phyloP scores from a whole-genome alignment of 1,140 invertebrate species.

The Sinella curviseta region DNA sequence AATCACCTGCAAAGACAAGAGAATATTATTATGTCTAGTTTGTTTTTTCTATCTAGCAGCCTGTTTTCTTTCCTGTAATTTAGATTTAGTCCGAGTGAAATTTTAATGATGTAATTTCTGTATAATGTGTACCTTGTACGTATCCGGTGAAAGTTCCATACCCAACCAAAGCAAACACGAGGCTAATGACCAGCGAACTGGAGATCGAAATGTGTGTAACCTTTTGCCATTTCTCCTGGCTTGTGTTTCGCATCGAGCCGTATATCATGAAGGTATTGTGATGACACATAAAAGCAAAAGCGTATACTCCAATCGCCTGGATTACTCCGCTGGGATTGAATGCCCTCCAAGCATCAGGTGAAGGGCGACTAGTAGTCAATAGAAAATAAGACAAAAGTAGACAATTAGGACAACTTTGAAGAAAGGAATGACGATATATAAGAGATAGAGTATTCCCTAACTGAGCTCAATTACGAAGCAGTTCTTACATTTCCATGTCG shows the following conservation, averaged over 20 bases:
- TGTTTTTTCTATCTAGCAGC: background rate
- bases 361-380: conserved; percentile 61
- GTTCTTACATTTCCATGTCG: conserved; percentile 50
- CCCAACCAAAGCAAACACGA: conserved; percentile 75
- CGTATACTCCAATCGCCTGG: conserved; percentile 82
- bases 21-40: conserved; percentile 13
- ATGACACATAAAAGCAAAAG: conserved; percentile 89
- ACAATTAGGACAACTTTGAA: background rate
- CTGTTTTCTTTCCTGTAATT: background rate
- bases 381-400: background rate
- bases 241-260: conserved; percentile 76
- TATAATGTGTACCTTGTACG: conserved; percentile 66
- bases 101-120: background rate
- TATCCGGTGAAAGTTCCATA: conserved; percentile 81
- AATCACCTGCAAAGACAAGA: conserved; percentile 72
- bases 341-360: conserved; percentile 72
- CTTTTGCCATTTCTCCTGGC: conserved; percentile 74
- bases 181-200: conserved; percentile 66
- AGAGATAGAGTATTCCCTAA: background rate
- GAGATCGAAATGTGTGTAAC: conserved; percentile 79
- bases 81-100: too few relatives aligned
- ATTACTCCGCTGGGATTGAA: conserved; percentile 65
- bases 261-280: conserved; percentile 87
- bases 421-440: background rate
- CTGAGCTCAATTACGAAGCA: background rate